Evolutionary conservation across 2,888 invertebrate species (phyloP).

Genomic region (Pseudanteris insignis): DNA sequence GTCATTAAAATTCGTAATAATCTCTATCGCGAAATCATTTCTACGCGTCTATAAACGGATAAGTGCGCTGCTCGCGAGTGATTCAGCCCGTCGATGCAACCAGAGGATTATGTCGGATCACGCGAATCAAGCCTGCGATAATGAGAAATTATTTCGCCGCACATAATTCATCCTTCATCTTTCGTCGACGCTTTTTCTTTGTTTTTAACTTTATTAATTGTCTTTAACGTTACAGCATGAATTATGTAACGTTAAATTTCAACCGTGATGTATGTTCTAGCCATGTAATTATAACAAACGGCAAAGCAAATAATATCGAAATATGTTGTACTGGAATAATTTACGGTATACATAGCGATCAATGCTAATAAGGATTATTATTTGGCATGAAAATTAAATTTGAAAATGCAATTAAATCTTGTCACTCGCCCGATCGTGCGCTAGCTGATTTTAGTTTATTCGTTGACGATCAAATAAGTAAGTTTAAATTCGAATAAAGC

Average conservation of each 20-base stretch:
- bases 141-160: constrained; percentile 40
- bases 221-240: constrained; percentile 33
- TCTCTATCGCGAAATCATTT: too few relatives aligned
- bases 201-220: constrained; percentile 36
- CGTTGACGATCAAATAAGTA: constrained; percentile 16
- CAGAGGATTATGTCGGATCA: too few relatives aligned
- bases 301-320: constrained; percentile 29
- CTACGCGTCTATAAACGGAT: too few relatives aligned
- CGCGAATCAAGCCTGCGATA: too few relatives aligned
- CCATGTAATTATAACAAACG: constrained; percentile 24
- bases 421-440: constrained; percentile 24
- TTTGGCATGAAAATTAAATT: constrained; percentile 17
- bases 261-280: constrained; percentile 29
- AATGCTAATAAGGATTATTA: constrained; percentile 25
- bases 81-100: too few relatives aligned
- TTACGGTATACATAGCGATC: constrained; percentile 17
- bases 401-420: constrained; percentile 29
- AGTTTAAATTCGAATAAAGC: constrained; percentile 21
- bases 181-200: constrained; percentile 37
- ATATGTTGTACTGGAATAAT: constrained; percentile 19
- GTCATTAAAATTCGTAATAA: too few relatives aligned
- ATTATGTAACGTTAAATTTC: constrained; percentile 34
- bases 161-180: constrained; percentile 38
- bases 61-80: too few relatives aligned
- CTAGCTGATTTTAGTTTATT: constrained; percentile 10